Evolutionary conservation across 1,140 invertebrate genomes (phyloP).

Genomic region (Lasaia peninsularis): DNA sequence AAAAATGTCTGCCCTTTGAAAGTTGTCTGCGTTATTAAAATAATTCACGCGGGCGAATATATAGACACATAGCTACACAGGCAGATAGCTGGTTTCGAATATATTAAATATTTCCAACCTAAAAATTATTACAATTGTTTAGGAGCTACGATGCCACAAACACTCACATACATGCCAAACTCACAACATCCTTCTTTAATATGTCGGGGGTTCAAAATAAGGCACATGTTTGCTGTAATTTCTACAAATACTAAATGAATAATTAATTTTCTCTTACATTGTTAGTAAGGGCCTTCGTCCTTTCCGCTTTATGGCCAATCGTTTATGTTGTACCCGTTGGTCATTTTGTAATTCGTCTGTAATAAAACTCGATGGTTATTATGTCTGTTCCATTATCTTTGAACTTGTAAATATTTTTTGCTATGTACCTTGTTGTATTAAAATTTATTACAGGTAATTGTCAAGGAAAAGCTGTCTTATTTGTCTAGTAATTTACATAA

Average conservation of each 20-base stretch:
- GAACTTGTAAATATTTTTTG: slow-evolving; percentile 35
- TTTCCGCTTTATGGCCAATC: slow-evolving; percentile 59
- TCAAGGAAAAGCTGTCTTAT: background rate
- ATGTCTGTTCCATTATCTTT: slow-evolving; percentile 52
- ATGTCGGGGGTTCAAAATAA: too few species aligned
- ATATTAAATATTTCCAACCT: too few species aligned
- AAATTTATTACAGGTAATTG: background rate
- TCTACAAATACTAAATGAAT: background rate
- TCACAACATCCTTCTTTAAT: too few species aligned
- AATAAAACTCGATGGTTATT: slow-evolving; percentile 67
- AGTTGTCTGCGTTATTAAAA: too few species aligned
- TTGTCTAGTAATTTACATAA: too few species aligned
- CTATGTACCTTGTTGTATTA: slow-evolving; percentile 31
- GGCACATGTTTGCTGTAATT: background rate
- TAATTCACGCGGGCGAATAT: too few species aligned
- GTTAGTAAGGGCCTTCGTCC: slow-evolving; percentile 44
- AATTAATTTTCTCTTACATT: slow-evolving; percentile 36
- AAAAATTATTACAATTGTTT: too few species aligned
- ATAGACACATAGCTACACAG: too few species aligned
- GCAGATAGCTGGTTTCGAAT: too few species aligned
- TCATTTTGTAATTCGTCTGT: slow-evolving; percentile 58
- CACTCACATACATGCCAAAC: too few species aligned
- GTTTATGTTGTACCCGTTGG: slow-evolving; percentile 51
- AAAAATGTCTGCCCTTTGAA: too few species aligned
- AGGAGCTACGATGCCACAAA: too few species aligned